Base-by-base conservation (phyloP, 2,888 invertebrate genomes). In the Cenopis cana region DNA sequence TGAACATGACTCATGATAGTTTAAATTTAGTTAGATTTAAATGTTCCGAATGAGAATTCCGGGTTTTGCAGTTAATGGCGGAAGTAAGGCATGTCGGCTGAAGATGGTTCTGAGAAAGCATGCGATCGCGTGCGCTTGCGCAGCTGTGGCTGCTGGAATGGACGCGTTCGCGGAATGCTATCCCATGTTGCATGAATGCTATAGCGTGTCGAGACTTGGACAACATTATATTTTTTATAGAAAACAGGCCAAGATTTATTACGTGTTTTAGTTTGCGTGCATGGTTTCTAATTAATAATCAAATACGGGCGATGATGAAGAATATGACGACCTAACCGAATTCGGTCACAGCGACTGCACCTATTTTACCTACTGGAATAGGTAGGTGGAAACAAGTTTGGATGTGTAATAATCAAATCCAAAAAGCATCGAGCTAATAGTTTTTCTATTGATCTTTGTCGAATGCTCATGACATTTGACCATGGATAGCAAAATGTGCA, bases 71-170 rank as follows among this genome's bases (percentile, higher is more conserved):
- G 14, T 54, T 55, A 38, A 49, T 52, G n/a, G 52, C 54, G 70
- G 65, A 66, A 66, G 65, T 66, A 24, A 49, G 59, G 49, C 59
- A 50, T 61, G 52, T 60, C 36, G 33, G 33, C n/a, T 46, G 33
- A 56, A 66, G 61, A 71, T 33, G 79, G 73, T 85, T 85, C 81
- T 77, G 77, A 78, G 86, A 85, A 85, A 76, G 81, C 76, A 77
- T 73, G 71, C 65, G 79, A 82, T 88, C 78, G 85, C 85, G 82
- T 85, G 85, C 74, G 72, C 74, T 36, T 60, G 69, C 76, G 75
- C 76, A 74, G 76, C 75, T 54, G 60, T 38, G 64, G 74, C 14
- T 41, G 75, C 68, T 79, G 67, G 66, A 60, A 56, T 77, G 74
- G 75, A 76, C 77, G 75, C 78, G 76, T 83, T 84, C 84, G 76